These are phyloP conservation scores for Gadus chalcogrammus DNA, from an alignment of 2,113 vertebrate genomes.

Conservation along the genomic window DNA sequence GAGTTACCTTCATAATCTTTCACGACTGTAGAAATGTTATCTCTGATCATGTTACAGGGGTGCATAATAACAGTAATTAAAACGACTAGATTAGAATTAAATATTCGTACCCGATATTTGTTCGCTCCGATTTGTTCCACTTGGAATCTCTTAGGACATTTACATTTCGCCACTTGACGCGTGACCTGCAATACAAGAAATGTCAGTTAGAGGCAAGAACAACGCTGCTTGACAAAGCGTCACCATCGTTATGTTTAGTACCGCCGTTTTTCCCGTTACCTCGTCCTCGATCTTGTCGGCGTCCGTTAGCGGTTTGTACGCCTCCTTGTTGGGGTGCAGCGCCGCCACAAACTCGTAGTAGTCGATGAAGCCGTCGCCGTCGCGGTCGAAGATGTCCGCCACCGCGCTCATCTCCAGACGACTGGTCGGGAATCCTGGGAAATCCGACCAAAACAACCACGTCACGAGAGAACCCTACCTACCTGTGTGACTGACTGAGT, in stretches of 20 bases:
- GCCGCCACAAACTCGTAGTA: conserved; percentile 99
- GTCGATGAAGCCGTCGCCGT: conserved; percentile 97
- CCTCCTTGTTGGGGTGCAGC: conserved; percentile 97
- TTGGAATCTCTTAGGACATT: conserved; percentile 98
- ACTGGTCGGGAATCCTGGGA: conserved; percentile 91
- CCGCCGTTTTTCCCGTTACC: conserved; percentile 61
- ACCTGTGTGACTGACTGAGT: too few relatives aligned
- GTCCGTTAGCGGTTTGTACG: conserved; percentile 95
- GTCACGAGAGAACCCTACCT: too few relatives aligned
- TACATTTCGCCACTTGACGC: conserved; percentile 97
- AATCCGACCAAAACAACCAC: not conserved
- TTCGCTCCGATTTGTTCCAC: conserved; percentile 99
- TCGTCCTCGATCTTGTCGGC: conserved; percentile 99
- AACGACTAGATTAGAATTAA: not conserved
- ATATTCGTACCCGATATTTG: conserved; percentile 88
- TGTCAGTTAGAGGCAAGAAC: not conserved
- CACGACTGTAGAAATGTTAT: not conserved
- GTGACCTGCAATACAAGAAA: conserved; percentile 81
- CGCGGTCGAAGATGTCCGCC: conserved; percentile 98
- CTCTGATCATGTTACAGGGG: not conserved
- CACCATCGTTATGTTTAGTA: too few relatives aligned
- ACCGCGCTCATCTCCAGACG: conserved; percentile 97
- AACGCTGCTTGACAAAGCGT: too few relatives aligned
- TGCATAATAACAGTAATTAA: too few relatives aligned
- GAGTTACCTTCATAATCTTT: too few relatives aligned